phyloP scores from a whole-genome alignment of 2,113 vertebrate species.

The Cynocephalus volans region DNA sequence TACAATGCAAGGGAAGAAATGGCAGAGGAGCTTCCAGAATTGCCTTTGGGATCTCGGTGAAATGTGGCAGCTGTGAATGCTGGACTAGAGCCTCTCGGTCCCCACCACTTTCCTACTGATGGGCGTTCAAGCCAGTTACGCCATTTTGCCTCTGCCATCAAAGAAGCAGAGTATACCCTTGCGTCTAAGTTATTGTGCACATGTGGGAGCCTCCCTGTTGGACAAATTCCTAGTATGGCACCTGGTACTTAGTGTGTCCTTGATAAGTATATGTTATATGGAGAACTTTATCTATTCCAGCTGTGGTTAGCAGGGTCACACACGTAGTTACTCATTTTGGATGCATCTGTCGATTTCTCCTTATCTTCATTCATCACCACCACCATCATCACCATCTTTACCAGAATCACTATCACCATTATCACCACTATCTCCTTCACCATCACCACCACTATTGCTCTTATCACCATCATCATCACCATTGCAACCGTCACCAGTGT shows the following conservation, averaged over 20 bases:
- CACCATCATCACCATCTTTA: not conserved
- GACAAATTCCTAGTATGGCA: not conserved
- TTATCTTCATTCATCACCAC: not conserved
- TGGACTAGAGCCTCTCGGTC: no score
- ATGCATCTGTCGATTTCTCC: not conserved
- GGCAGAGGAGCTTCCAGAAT: not conserved
- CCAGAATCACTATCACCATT: accelerated
- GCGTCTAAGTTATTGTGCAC: not conserved
- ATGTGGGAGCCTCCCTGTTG: not conserved
- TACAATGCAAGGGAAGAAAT: not conserved
- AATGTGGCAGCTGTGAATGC: not conserved
- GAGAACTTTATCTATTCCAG: not conserved
- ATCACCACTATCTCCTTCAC: not conserved
- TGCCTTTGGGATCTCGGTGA: not conserved
- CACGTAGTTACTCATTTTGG: not conserved
- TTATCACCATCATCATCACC: not conserved
- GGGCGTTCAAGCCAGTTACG: not conserved
- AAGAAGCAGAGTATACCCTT: not conserved
- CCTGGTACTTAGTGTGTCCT: not conserved
- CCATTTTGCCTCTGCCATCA: not conserved
- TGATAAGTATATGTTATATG: no score
- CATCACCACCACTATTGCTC: not conserved
- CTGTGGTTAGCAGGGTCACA: not conserved
- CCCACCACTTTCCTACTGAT: accelerated
- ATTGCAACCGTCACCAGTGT: no score